Percentiles rank a stretch among this genome's conserved stretches.
These are phyloP conservation scores for Lepidocyrtoides sp. DNA, from an alignment of 2,888 invertebrate genomes.

Conservation along the genomic window DNA sequence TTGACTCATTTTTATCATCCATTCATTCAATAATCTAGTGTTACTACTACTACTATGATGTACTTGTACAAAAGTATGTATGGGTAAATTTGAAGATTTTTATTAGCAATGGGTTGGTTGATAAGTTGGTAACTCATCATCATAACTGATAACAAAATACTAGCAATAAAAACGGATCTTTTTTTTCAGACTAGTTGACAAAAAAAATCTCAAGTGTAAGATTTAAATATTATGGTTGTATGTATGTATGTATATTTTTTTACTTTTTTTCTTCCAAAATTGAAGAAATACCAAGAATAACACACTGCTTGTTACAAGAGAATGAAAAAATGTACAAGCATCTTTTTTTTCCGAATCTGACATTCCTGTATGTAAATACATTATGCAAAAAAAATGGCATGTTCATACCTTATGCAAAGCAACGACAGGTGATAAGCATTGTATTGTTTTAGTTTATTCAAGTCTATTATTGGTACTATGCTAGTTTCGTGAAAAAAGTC, in stretches of 20 bases:
- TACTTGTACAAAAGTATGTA: too few species aligned
- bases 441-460: slow-evolving; percentile 38
- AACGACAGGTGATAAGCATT: slow-evolving; percentile 51
- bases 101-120: too few species aligned
- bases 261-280: too few species aligned
- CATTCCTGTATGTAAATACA: not conserved
- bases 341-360: too few species aligned
- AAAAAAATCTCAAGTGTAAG: not conserved
- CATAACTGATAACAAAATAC: not conserved
- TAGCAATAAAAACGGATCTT: slow-evolving; percentile 38
- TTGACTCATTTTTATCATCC: slow-evolving; percentile 59
- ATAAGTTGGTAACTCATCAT: too few species aligned
- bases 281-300: too few species aligned
- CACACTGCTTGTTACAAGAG: too few species aligned
- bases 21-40: slow-evolving; percentile 44
- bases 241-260: not conserved
- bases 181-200: slow-evolving; percentile 32
- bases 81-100: too few species aligned
- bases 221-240: too few species aligned
- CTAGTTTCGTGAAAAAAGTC: not conserved
- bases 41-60: too few species aligned
- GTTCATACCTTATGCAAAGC: not conserved
- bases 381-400: not conserved
- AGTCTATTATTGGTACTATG: not conserved
- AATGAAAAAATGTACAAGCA: too few species aligned